Conservation (phyloP, 2,113 vertebrate genomes). For the Periophthalmodon schlosseri region DNA sequence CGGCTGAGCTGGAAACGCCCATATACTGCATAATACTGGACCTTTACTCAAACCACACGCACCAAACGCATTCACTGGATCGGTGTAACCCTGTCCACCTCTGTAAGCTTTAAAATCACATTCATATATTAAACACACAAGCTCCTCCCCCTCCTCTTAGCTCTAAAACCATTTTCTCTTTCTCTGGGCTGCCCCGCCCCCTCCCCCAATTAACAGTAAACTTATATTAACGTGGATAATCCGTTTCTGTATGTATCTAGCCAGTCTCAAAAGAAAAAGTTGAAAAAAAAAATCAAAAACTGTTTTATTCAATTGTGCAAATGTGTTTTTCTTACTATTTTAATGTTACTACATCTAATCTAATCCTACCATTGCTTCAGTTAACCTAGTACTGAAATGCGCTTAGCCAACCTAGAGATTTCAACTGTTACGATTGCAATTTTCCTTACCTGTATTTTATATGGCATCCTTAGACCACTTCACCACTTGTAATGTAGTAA, state of each 20-base stretch:
- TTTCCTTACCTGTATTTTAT: constrained; percentile 81
- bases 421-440: constrained; percentile 79
- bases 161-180: constrained; percentile 61
- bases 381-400: constrained; percentile 77
- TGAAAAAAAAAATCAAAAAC: constrained; percentile 69
- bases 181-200: constrained; percentile 71
- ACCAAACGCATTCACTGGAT: constrained; percentile 7
- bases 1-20: background rate
- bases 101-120: constrained; percentile 13
- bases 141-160: constrained; percentile 42
- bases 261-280: constrained; percentile 72
- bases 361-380: constrained; percentile 81
- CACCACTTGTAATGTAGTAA: constrained; percentile 71
- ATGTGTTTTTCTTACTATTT: constrained; percentile 78
- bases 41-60: background rate
- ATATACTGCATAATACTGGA: background rate
- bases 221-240: constrained; percentile 80
- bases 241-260: constrained; percentile 80
- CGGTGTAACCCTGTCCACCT: background rate
- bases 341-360: constrained; percentile 81
- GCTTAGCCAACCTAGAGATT: constrained; percentile 82
- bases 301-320: constrained; percentile 79
- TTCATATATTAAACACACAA: constrained; percentile 31
- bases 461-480: constrained; percentile 80
- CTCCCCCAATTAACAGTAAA: constrained; percentile 79